These are phyloP conservation scores for Peromyscus aztecus DNA, from an alignment of 2,797 vertebrate species.

Conservation along the genomic window DNA sequence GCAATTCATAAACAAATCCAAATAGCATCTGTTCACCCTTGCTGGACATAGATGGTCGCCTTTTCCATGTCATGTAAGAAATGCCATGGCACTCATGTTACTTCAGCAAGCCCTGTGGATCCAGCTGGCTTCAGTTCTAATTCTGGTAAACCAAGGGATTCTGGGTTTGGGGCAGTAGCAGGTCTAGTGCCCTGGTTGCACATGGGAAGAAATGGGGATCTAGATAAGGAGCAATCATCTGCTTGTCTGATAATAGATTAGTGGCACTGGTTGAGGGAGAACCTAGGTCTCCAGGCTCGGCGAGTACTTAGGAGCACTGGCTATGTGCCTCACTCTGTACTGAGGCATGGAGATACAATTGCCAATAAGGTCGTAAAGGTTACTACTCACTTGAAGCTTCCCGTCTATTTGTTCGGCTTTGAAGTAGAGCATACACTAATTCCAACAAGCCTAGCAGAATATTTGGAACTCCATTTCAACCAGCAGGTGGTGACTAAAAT, in stretches of 20 bases:
- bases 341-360: neutral
- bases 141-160: neutral
- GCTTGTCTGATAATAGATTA: neutral
- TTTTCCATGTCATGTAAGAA: constrained; percentile 4
- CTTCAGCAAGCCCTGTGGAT: neutral
- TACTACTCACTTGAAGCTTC: neutral
- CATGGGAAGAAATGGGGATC: neutral
- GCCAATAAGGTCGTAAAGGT: neutral
- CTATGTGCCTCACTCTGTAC: neutral
- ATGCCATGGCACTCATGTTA: neutral
- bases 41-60: neutral
- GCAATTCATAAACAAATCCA: constrained; percentile 39
- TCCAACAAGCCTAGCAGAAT: constrained; percentile 68
- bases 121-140: neutral
- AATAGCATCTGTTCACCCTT: neutral
- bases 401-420: constrained; percentile 41
- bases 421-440: constrained; percentile 58
- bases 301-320: neutral
- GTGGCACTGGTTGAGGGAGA: neutral
- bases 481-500: constrained; percentile 78
- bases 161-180: neutral
- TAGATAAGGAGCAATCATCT: neutral
- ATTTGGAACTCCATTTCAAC: constrained; percentile 48
- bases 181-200: neutral
- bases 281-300: neutral